A percentile compares a stretch with the other conserved stretches of the same genome.
phyloP scores from a whole-genome alignment of 2,113 vertebrate species.

The Mixornis gularis region DNA sequence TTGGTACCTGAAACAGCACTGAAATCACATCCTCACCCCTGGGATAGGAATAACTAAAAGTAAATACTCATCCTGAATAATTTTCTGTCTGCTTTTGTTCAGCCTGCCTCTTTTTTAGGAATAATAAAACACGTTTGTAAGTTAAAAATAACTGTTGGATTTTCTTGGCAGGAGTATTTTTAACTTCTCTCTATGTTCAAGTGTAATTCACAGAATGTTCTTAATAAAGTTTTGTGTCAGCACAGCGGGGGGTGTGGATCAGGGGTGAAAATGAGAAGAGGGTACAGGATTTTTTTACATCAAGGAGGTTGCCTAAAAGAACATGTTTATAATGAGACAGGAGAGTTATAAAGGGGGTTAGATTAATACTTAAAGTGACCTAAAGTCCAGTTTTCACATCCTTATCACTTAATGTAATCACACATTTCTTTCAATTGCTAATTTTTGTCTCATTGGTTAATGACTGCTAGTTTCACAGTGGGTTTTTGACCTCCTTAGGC shows the following conservation, averaged over 20 bases:
- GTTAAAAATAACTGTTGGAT: neutral
- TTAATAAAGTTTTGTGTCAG: neutral
- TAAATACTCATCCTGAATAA: neutral
- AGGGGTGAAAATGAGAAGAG: neutral
- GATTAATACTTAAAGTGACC: neutral
- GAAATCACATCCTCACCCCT: neutral
- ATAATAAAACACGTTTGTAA: neutral
- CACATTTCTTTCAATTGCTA: neutral
- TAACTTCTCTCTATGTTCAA: neutral
- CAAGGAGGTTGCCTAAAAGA: neutral
- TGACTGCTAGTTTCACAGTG: neutral
- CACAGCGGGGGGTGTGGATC: fast-evolving
- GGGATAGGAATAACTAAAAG: neutral
- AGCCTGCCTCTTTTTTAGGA: neutral
- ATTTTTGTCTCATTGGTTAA: neutral
- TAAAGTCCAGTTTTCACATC: neutral
- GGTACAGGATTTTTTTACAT: neutral
- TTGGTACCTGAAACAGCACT: neutral
- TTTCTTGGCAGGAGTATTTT: neutral
- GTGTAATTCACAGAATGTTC: neutral
- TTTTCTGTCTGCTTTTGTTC: neutral
- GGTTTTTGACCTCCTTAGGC: neutral
- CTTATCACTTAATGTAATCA: neutral
- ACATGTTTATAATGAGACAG: fast-evolving
- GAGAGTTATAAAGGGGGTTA: neutral